Conservation (phyloP, 92 coral and sea anemone species). For the Zoanthus sansibaricus region DNA sequence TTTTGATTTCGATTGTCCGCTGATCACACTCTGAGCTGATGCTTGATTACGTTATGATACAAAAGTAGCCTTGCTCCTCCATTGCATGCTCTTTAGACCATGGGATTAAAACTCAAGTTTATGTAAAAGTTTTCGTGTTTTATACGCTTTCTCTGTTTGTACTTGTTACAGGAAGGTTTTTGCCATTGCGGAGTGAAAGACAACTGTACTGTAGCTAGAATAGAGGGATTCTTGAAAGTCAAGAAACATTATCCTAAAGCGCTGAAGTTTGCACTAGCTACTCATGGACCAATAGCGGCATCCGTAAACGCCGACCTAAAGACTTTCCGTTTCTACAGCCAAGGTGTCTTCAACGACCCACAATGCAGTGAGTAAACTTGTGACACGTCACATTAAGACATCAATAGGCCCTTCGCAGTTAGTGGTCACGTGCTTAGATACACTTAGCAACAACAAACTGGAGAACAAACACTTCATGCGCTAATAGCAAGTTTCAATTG, state of each 20-base stretch:
- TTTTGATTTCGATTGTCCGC: no score
- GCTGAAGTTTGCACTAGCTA: constrained; percentile 80
- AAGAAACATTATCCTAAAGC: constrained; percentile 78
- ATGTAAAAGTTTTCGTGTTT: not conserved
- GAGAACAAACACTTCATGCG: no score
- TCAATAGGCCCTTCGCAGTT: no score
- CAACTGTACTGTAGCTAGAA: constrained; percentile 79
- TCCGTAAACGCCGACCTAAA: constrained; percentile 90
- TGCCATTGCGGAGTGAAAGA: constrained; percentile 86
- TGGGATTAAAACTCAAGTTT: no score
- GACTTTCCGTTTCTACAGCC: constrained; percentile 89
- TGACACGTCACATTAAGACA: not conserved
- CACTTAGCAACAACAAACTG: no score
- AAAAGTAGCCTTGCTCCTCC: no score
- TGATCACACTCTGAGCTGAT: no score
- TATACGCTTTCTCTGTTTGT: not conserved
- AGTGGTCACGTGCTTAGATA: no score
- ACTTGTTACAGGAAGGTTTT: constrained; percentile 77
- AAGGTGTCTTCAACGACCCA: constrained; percentile 87
- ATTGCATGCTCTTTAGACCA: no score
- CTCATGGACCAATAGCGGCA: constrained; percentile 94
- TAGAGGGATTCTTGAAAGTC: constrained; percentile 75
- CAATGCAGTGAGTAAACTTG: constrained; percentile 73
- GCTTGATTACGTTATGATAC: no score
- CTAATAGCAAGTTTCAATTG: no score